Conservation (phyloP, 2,888 invertebrate genomes). For the Cosmopolites sordidus region DNA sequence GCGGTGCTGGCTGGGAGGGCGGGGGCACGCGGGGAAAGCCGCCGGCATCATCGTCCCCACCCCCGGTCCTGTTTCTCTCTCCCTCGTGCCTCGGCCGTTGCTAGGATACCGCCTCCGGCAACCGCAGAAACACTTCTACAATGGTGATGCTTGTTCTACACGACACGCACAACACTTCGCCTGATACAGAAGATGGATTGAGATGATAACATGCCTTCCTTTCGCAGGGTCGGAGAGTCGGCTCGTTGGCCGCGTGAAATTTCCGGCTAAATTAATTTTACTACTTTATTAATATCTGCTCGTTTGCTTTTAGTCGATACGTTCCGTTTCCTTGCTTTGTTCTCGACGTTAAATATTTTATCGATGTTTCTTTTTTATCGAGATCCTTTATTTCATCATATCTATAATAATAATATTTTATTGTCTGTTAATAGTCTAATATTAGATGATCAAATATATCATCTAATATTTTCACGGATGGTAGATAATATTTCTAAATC, state of each 20-base stretch:
- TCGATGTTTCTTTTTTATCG: no score
- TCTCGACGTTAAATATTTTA: no score
- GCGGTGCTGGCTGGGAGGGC: neutral
- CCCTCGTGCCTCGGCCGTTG: constrained; percentile 37
- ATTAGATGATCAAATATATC: no score
- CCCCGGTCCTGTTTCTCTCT: constrained; percentile 21
- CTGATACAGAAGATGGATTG: constrained; percentile 46
- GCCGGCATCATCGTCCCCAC: constrained; percentile 31
- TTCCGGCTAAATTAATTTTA: constrained; percentile 1
- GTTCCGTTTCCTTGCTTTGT: no score
- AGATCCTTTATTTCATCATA: no score
- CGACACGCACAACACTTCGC: constrained; percentile 47
- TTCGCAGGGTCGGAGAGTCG: constrained; percentile 3
- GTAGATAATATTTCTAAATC: no score
- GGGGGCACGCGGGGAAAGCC: constrained; percentile 19
- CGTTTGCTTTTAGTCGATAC: neutral
- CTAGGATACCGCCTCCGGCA: constrained; percentile 48
- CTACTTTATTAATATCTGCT: constrained; percentile 1
- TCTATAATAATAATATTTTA: no score
- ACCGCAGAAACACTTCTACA: constrained; percentile 51
- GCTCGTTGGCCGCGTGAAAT: neutral
- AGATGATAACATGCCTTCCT: constrained; percentile 45
- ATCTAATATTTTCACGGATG: no score
- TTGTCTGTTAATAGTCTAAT: no score
- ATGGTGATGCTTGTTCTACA: constrained; percentile 51